These are phyloP conservation scores for Notothenia coriiceps DNA, from an alignment of 2,113 vertebrate genomes.

Conservation along the genomic window DNA sequence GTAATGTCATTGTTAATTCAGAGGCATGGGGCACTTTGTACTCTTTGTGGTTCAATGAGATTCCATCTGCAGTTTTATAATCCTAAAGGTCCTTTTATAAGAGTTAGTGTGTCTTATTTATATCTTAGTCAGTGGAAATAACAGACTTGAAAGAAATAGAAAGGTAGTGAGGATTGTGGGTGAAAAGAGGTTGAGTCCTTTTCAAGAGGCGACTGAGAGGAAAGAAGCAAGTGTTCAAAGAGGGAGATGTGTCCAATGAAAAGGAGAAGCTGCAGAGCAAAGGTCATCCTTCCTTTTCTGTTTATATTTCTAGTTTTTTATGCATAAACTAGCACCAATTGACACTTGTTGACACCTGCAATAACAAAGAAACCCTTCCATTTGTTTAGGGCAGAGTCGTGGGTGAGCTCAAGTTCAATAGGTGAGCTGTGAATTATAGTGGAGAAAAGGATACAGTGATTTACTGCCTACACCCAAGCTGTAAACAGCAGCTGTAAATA, in stretches of 20 bases:
- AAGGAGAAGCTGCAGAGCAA: slow-evolving; percentile 11
- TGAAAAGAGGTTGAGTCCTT: slow-evolving; percentile 44
- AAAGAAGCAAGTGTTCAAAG: background rate
- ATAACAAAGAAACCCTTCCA: background rate
- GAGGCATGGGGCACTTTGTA: slow-evolving; percentile 15
- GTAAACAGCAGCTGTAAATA: background rate
- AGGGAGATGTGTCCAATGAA: background rate
- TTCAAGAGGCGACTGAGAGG: slow-evolving; percentile 30
- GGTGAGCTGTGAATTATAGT: slow-evolving; percentile 14
- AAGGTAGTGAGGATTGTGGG: slow-evolving; percentile 21
- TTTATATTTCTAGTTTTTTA: slow-evolving; percentile 2
- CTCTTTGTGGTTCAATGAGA: slow-evolving; percentile 37
- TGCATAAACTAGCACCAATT: background rate
- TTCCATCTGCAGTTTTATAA: slow-evolving; percentile 43
- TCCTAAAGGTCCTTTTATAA: slow-evolving; percentile 14
- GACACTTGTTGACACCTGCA: slow-evolving; percentile 55
- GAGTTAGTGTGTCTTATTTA: slow-evolving; percentile 24
- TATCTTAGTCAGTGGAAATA: slow-evolving; percentile 63
- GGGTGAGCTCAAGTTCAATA: slow-evolving; percentile 6
- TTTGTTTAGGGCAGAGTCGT: background rate
- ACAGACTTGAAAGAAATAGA: slow-evolving; percentile 11
- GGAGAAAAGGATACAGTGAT: background rate
- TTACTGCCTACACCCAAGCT: background rate
- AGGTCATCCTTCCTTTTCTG: slow-evolving; percentile 5
- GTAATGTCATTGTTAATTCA: slow-evolving; percentile 35